Percentiles rank a stretch among this genome's conserved stretches.
Evolutionary conservation across 2,888 invertebrate species (phyloP).

Genomic region (Ditula angustiorana): DNA sequence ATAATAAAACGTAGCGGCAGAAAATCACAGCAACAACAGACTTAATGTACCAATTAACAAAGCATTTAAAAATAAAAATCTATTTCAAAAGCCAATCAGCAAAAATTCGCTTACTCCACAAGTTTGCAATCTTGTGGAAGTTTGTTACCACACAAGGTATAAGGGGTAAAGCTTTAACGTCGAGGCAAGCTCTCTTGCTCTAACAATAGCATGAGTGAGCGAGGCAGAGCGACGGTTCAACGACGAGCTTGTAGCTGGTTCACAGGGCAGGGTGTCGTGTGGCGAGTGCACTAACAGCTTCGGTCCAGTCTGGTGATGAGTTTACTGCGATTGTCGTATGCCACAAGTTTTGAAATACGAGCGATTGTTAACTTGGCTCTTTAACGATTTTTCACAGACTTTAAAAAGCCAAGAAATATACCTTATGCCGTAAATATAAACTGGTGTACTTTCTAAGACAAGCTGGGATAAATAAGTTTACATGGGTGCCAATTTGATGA

Average conservation of each 20-base stretch:
- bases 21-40: neutral
- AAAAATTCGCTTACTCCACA: neutral
- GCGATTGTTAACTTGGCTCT: too few relatives aligned
- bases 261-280: neutral
- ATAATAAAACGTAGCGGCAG: too few relatives aligned
- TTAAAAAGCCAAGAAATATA: too few relatives aligned
- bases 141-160: neutral
- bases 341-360: neutral
- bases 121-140: neutral
- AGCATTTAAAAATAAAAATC: neutral
- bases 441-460: too few relatives aligned
- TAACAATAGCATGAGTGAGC: too few relatives aligned
- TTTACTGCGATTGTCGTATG: neutral
- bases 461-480: too few relatives aligned
- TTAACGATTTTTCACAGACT: too few relatives aligned
- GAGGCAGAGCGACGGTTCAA: too few relatives aligned
- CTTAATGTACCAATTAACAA: neutral
- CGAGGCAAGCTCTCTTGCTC: too few relatives aligned
- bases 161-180: too few relatives aligned
- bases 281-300: constrained; percentile 24
- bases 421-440: too few relatives aligned
- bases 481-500: too few relatives aligned
- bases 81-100: constrained; percentile 30
- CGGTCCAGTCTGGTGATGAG: constrained; percentile 18
- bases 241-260: neutral